Conservation (phyloP, 2,888 invertebrate genomes). For the Drosophila recens region DNA sequence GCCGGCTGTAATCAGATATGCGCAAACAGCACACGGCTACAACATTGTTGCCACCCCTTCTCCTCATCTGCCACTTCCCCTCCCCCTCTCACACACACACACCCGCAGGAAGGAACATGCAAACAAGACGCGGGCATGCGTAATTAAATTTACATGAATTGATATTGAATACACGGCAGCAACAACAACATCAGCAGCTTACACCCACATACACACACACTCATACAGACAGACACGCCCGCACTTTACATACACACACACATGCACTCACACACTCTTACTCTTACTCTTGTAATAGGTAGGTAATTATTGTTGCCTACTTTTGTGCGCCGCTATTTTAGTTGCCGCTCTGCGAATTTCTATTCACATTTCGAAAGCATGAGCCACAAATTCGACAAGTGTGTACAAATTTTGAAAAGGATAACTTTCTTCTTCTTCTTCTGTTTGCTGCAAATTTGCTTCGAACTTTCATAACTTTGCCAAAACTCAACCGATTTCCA, state of each 20-base stretch:
- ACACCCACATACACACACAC: conserved; percentile 20
- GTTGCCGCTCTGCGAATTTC: conserved; percentile 31
- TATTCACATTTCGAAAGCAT: no score
- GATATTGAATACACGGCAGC: conserved; percentile 69
- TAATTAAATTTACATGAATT: conserved; percentile 82
- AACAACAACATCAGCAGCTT: conserved; percentile 28
- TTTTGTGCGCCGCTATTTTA: conserved; percentile 40
- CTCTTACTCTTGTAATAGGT: conserved; percentile 21
- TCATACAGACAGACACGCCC: not conserved
- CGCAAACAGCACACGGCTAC: conserved; percentile 62
- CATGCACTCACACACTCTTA: not conserved
- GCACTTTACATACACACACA: not conserved
- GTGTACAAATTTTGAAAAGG: no score
- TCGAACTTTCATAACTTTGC: no score
- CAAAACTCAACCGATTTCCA: conserved; percentile 2
- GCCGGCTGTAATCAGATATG: conserved; percentile 73
- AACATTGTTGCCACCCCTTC: conserved; percentile 23
- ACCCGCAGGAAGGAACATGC: conserved; percentile 45
- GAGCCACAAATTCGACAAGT: no score
- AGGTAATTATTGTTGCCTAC: conserved; percentile 67
- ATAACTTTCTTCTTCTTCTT: no score
- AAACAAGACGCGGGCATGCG: conserved; percentile 76
- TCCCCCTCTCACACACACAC: conserved; percentile 2
- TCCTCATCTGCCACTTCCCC: no score
- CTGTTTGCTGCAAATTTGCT: no score